A percentile compares a stretch with the other conserved stretches of the same genome.
These are phyloP conservation scores for Drosophila bocqueti DNA, from an alignment of 1,140 invertebrate species.

Conservation along the genomic window DNA sequence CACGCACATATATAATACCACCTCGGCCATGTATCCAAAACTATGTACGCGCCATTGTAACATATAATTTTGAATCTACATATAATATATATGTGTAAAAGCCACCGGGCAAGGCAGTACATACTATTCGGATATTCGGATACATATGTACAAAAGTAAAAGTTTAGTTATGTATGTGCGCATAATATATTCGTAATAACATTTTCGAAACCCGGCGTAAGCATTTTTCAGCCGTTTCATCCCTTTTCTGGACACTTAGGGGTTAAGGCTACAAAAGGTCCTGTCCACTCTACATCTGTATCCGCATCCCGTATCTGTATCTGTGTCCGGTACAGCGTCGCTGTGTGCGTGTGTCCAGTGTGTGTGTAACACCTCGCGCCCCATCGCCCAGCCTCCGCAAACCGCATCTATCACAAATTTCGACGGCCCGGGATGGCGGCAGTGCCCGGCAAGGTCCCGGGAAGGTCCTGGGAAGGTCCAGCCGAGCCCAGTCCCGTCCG, in stretches of 20 bases:
- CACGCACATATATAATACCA: constrained; percentile 48
- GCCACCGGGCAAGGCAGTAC: constrained; percentile 4
- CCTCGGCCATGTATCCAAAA: constrained; percentile 29
- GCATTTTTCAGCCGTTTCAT: constrained; percentile 83
- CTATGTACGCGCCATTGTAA: constrained; percentile 17
- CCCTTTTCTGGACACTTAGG: constrained; percentile 83
- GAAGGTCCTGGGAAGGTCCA: constrained; percentile 34
- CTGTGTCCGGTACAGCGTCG: constrained; percentile 10
- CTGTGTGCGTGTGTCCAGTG: constrained; percentile 17
- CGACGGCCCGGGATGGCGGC: constrained; percentile 52
- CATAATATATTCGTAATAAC: constrained; percentile 82
- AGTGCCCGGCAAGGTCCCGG: constrained; percentile 31
- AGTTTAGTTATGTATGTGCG: constrained; percentile 47
- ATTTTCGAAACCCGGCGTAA: constrained; percentile 79
- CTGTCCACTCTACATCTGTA: constrained; percentile 46
- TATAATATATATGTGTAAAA: constrained; percentile 2
- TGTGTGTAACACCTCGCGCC: constrained; percentile 71
- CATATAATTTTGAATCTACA: constrained; percentile 53
- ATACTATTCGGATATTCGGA: not conserved
- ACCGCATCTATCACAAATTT: constrained; percentile 83
- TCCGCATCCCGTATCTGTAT: constrained; percentile 30
- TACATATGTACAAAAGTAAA: constrained; percentile 44
- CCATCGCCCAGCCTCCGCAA: constrained; percentile 74
- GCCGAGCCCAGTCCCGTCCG: constrained; percentile 40
- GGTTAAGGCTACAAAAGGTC: constrained; percentile 59